Base-by-base conservation (phyloP, 2,888 invertebrate species). In the Agrypnus murinus region DNA sequence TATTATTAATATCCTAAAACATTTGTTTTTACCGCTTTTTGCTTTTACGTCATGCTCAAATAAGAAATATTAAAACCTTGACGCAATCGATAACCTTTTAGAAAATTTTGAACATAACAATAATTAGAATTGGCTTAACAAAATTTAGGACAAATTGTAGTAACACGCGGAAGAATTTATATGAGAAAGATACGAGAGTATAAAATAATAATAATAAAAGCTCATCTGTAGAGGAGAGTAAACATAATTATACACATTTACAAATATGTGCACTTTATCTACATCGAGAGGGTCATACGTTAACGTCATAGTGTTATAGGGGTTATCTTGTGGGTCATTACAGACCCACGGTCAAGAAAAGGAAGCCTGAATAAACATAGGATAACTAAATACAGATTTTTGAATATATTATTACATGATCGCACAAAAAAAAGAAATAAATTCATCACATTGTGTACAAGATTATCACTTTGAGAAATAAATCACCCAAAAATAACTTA, bases 281-380 rank as follows among this genome's bases (percentile, higher is more conserved):
- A 34, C 3, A 55, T 36, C 55, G 36, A 57, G 40, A 43, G 59
- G 59, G 59, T 59, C 59, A 59, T 25, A 40, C 34, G 43, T 36
- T 63, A 63, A 12, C 40, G 40, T 40, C 40, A 40, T 40, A 40
- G 12, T 25, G 40, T 40, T 40, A 12, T 12, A 25, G 5, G 17
- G 48, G 66, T 48, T 58, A 48, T 58, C 58, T 43, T 12, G 36
- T 59, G 69, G 72, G 68, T 72, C 72, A 69, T 15, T 60, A 63
- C 58, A 46, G 65, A 62, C 48, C 68, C 72, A 68, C 65, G 72
- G 72, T 64, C 72, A 69, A 65, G 65, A 65, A 72, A 72, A 55
- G 31, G 53, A 64, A 64, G 17, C 17, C 34, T 53, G 15, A 31
- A 55, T 55, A 65, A 63, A 64, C 53, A 64, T 25, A 1, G 31